A percentile compares a stretch with the other conserved stretches of the same genome.
Evolutionary conservation across 2,797 vertebrate genomes (phyloP).

Genomic region (Mycteria americana): DNA sequence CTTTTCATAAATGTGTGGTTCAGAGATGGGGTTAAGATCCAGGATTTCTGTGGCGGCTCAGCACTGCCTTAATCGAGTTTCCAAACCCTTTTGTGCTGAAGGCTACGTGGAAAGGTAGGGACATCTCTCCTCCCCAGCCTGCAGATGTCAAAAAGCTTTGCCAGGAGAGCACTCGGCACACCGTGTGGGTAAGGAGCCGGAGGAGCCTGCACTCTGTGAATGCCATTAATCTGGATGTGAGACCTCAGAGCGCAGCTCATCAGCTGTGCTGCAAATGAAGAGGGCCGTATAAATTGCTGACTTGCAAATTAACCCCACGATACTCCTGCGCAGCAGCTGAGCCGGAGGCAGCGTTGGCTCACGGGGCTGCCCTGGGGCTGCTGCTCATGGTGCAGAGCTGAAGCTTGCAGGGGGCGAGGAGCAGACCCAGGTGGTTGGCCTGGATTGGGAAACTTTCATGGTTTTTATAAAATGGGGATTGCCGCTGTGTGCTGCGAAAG

Average conservation of each 20-base stretch:
- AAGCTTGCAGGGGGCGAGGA: background rate
- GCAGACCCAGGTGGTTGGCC: background rate
- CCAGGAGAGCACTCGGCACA: background rate
- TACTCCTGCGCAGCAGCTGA: background rate
- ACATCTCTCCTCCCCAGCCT: background rate
- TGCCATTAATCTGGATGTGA: background rate
- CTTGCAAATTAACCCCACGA: background rate
- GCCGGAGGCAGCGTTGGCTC: background rate
- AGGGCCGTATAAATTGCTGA: background rate
- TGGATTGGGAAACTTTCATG: background rate
- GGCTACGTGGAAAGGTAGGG: background rate
- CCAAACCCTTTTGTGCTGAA: slow-evolving; percentile 7
- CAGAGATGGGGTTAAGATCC: background rate
- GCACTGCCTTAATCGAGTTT: background rate
- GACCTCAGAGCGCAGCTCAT: background rate
- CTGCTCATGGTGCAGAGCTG: background rate
- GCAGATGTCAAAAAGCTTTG: background rate
- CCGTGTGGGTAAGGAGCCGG: background rate
- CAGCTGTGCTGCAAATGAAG: background rate
- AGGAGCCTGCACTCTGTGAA: background rate
- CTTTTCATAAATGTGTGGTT: background rate
- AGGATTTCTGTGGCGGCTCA: background rate
- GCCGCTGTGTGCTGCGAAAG: background rate
- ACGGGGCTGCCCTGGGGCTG: background rate
- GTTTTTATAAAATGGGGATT: background rate